Base-by-base conservation (phyloP, 2,888 invertebrate species). In the Chymomyza fuscimana region DNA sequence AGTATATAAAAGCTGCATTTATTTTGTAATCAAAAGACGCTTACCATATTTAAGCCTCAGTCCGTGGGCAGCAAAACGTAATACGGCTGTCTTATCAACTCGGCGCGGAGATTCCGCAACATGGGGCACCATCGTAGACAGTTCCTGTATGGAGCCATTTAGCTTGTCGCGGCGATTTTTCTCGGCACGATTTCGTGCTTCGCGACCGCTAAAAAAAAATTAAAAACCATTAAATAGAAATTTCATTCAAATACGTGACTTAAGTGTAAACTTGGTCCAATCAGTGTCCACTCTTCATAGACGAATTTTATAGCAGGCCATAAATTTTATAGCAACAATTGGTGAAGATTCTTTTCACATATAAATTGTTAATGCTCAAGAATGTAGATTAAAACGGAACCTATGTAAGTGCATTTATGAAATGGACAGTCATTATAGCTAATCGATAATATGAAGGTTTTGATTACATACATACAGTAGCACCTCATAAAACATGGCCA, bases 101-200 rank as follows among this genome's bases (percentile, higher is more conserved):
- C 96, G 95, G 80, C 97, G 95, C 63, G 96, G 94, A 75, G 97
- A 96, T 89, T 94, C 94, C 59, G 96, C 94, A 69, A 97, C 95
- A 91, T 96, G 94, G n/a, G 97, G 96, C 78, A 98, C 95, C 87
- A 97, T 93, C 60, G 94, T 93, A 76, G 96, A 96, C 91, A 98
- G 94, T 90, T 96, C 95, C 70, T 94, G 94, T 85, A 98, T 97
- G 90, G 95, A 96, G 40, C 94, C 94, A 92, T 98, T 98, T 82
- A 98, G 94, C 91, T 96, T 96, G 91, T 97, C 97, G 69, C 98
- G 94, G 50, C 98, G 94, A 91, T 96, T 95, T 92, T 98, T 98
- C 91, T 98, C 98, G 10, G 97, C 97, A 89, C 95, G 94, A 90
- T 98, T 98, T 74, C 98, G 94, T 83, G 96, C 94, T 89, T 96